Base-by-base conservation (phyloP, 2,113 vertebrate genomes). In the Trematocara macrostoma region DNA sequence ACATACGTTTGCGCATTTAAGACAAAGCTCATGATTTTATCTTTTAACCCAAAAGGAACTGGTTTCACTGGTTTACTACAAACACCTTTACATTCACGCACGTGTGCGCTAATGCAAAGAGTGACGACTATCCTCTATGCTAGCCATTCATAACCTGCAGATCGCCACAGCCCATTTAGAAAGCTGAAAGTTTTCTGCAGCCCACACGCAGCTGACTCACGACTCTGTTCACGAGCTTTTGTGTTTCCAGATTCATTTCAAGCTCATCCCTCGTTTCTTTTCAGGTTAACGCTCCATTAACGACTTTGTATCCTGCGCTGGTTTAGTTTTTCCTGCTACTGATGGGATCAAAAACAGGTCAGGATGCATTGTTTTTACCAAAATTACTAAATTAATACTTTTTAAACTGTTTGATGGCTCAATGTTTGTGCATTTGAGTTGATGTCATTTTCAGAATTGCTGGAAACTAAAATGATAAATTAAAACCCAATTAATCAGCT, bases 211-310 rank as follows among this genome's bases (percentile, higher is more conserved):
- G 67, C 14, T 3, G 23, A 11, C 40, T 71, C 69, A 15, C 42
- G 0, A 29, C 69, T 4, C 31, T 1, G 23, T 11, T 31, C 67
- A 10, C 1, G 2, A 74, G 40, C 8, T 26, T 71, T 4, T 45
- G 35, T 3, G n/a, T 71, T 71, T 16, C 23, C 67, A 45, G 8
- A 10, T 16, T 45, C 20, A 26, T 45, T 71, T 26, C 15, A 1
- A 0, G 18, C 7, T 74, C 42, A 12, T 2, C n/a, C 35, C 7
- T 0, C 0, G 18, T 42, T 2, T 71, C n/a, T 71, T 45, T 71
- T 47, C 8, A 18, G 14, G 67, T 47, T 47, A 10, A 29, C 2
- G 40, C 6, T 18, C 23, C 40, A 47, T 47, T 74, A 31, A n/a
- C 6, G 10, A 49, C 15, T 49, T 74, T 11, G 15, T 1, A 29